Evolutionary conservation across 2,888 invertebrate genomes (phyloP).

Genomic region (Mesorhabditis belari): DNA sequence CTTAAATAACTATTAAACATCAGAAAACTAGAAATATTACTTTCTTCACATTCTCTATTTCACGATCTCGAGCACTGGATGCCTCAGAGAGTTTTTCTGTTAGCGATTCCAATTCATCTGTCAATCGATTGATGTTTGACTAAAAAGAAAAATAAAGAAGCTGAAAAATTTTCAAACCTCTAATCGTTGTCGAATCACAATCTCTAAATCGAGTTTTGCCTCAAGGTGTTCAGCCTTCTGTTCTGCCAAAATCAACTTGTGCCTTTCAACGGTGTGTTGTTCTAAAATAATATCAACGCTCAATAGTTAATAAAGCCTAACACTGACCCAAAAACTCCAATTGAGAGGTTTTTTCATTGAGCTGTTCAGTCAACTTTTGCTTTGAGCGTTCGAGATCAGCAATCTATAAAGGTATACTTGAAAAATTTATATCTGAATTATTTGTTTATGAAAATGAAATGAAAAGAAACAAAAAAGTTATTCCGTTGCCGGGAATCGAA

Average conservation of each 20-base stretch:
- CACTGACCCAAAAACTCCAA: slow-evolving; percentile 18
- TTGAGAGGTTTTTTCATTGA: slow-evolving; percentile 24
- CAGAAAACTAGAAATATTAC: slow-evolving; percentile 2
- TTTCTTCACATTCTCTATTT: slow-evolving; percentile 13
- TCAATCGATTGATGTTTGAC: slow-evolving; percentile 18
- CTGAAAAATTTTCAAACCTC: slow-evolving; percentile 59
- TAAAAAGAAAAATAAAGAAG: slow-evolving; percentile 7
- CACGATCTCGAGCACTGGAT: slow-evolving; percentile 11
- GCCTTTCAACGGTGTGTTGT: slow-evolving; percentile 19
- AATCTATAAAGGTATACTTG: slow-evolving; percentile 22
- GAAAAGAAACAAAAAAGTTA: too few relatives aligned
- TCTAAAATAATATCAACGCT: slow-evolving; percentile 39
- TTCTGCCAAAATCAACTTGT: slow-evolving; percentile 62
- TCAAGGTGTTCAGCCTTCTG: slow-evolving; percentile 18
- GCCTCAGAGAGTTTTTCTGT: slow-evolving; percentile 20
- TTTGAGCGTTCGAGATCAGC: slow-evolving; percentile 27
- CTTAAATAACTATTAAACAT: too few relatives aligned
- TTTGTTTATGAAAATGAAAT: too few relatives aligned
- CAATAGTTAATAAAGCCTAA: slow-evolving; percentile 57
- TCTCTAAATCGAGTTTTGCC: slow-evolving; percentile 44
- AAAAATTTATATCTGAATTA: too few relatives aligned
- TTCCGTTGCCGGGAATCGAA: neutral
- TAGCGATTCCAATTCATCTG: slow-evolving; percentile 31
- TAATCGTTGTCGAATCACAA: slow-evolving; percentile 77
- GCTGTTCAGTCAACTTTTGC: slow-evolving; percentile 13